Conservation (phyloP, 2,888 invertebrate genomes). For the Ormyrus rosae region DNA sequence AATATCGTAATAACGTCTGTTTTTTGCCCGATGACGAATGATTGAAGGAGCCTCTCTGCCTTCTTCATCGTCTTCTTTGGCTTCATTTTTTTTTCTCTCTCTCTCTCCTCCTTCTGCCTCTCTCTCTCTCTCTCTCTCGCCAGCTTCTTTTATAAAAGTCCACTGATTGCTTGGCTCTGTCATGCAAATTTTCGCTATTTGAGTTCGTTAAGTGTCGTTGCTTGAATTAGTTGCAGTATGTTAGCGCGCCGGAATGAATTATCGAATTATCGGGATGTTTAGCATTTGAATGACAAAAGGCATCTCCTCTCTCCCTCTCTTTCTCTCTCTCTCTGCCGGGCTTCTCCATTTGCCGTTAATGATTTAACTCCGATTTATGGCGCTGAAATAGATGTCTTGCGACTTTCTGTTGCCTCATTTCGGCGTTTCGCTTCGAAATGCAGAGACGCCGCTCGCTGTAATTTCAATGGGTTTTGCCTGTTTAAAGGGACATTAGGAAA, state of each 20-base stretch:
- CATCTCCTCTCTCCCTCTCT: background rate
- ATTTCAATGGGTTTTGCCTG: background rate
- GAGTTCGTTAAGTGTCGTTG: conserved; percentile 30
- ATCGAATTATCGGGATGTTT: conserved; percentile 38
- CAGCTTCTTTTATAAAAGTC: conserved; percentile 19
- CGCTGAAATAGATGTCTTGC: no score
- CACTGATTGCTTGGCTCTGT: conserved; percentile 19
- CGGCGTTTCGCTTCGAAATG: no score
- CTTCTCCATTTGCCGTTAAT: background rate
- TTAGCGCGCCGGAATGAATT: conserved; percentile 29
- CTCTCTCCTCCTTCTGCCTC: no score
- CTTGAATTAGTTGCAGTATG: conserved; percentile 27
- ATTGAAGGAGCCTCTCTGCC: conserved; percentile 15
- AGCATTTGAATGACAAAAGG: conserved; percentile 26
- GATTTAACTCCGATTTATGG: no score
- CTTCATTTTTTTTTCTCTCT: conserved; percentile 1
- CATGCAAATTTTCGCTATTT: conserved; percentile 51
- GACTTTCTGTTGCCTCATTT: background rate
- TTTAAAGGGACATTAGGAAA: no score
- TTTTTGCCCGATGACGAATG: conserved; percentile 32
- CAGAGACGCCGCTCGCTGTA: background rate
- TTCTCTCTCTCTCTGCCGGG: background rate
- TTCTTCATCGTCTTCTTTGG: conserved; percentile 8
- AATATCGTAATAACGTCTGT: conserved; percentile 15
- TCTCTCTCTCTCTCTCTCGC: background rate